A percentile compares a stretch with the other conserved stretches of the same genome.
Conservation (phyloP, 2,888 invertebrate species). For the Drosophila neonasuta region DNA sequence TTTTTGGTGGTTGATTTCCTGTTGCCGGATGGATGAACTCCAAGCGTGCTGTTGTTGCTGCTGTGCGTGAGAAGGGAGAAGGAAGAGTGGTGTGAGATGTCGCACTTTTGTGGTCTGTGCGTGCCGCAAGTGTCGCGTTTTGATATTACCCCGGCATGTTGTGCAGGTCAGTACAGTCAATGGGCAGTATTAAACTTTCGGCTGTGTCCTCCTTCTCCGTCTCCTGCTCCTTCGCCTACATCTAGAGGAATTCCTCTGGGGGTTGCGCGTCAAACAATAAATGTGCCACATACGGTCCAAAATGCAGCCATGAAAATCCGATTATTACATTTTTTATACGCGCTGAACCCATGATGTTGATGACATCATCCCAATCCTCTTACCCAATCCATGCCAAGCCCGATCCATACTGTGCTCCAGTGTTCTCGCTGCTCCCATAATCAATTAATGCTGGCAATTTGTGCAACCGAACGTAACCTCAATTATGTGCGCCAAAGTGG, state of each 20-base stretch:
- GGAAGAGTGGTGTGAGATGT: conserved; percentile 9
- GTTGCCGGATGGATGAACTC: conserved; percentile 14
- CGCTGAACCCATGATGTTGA: conserved; percentile 22
- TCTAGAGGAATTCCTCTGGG: conserved; percentile 26
- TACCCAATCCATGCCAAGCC: neutral
- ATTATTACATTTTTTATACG: conserved; percentile 69
- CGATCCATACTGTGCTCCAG: neutral
- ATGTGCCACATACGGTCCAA: conserved; percentile 63
- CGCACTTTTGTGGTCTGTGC: conserved; percentile 55
- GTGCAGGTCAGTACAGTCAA: conserved; percentile 54
- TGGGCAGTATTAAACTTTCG: conserved; percentile 44
- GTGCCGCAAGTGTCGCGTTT: conserved; percentile 57
- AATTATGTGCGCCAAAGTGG: conserved; percentile 75
- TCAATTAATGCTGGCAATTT: conserved; percentile 77
- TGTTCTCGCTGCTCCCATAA: conserved; percentile 40
- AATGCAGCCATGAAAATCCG: conserved; percentile 72
- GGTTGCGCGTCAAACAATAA: conserved; percentile 58
- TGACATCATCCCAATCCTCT: conserved; percentile 23
- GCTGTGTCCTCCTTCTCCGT: conserved; percentile 5
- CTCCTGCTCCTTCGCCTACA: neutral
- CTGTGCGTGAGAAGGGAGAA: neutral
- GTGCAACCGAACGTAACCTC: conserved; percentile 75
- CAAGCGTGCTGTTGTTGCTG: neutral
- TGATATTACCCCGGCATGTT: conserved; percentile 44
- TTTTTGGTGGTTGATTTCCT: conserved; percentile 62